Evolutionary conservation across 2,888 invertebrate genomes (phyloP).

Genomic region (Pimpla rufipes): DNA sequence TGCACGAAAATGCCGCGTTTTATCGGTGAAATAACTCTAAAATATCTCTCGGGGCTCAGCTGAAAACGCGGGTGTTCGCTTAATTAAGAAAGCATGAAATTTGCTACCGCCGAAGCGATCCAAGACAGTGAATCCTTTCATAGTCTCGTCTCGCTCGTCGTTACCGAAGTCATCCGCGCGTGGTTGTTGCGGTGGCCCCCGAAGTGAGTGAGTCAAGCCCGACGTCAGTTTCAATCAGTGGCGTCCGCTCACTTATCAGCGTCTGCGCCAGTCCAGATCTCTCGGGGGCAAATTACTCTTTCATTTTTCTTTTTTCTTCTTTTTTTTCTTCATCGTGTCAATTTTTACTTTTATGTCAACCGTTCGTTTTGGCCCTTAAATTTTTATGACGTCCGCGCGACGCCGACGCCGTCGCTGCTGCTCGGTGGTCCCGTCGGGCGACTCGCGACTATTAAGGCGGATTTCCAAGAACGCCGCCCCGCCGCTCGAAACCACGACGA

Average conservation of each 20-base stretch:
- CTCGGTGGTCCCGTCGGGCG: slow-evolving; percentile 3
- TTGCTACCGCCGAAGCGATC: slow-evolving; percentile 53
- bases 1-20: not conserved
- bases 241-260: slow-evolving; percentile 38
- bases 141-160: slow-evolving; percentile 11
- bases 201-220: slow-evolving; percentile 38
- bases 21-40: slow-evolving; percentile 38
- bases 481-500: not conserved
- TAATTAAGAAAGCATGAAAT: slow-evolving; percentile 58
- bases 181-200: slow-evolving; percentile 11
- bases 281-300: slow-evolving; percentile 5
- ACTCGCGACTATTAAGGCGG: slow-evolving; percentile 32
- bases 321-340: no score
- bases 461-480: slow-evolving; percentile 49
- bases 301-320: not conserved
- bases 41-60: not conserved
- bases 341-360: slow-evolving; percentile 22
- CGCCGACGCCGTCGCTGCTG: slow-evolving; percentile 21
- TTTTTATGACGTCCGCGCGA: slow-evolving; percentile 48
- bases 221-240: slow-evolving; percentile 63
- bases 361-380: slow-evolving; percentile 46
- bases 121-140: slow-evolving; percentile 66
- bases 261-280: slow-evolving; percentile 1
- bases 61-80: slow-evolving; percentile 34
- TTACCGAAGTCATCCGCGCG: slow-evolving; percentile 25